A percentile compares a stretch with the other conserved stretches of the same genome.
These are phyloP conservation scores for Lissocephala sabroskyi DNA, from an alignment of 2,888 invertebrate species.

Conservation along the genomic window DNA sequence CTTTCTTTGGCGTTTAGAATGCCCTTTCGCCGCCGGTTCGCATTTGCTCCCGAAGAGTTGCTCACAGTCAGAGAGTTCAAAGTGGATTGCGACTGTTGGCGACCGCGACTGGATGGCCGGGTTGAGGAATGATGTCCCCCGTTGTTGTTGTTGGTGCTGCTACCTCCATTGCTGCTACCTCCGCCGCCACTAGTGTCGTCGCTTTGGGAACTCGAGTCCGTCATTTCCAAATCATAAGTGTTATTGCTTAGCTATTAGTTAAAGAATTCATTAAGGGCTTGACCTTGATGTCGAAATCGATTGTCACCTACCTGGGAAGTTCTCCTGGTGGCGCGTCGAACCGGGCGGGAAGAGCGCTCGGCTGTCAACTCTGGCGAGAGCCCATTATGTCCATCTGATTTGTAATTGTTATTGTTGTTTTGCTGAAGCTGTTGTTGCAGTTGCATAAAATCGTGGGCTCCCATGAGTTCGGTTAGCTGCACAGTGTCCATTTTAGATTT, in stretches of 20 bases:
- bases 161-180: slow-evolving; percentile 69
- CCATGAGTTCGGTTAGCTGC: slow-evolving; percentile 60
- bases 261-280: neutral
- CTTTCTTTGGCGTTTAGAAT: slow-evolving; percentile 87
- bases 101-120: slow-evolving; percentile 64
- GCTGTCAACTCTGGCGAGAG: slow-evolving; percentile 58
- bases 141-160: slow-evolving; percentile 53
- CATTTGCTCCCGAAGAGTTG: slow-evolving; percentile 22
- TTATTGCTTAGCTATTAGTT: slow-evolving; percentile 64
- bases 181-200: slow-evolving; percentile 72
- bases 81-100: slow-evolving; percentile 40
- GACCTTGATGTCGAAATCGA: too few species aligned
- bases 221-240: slow-evolving; percentile 72
- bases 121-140: slow-evolving; percentile 27
- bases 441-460: slow-evolving; percentile 61
- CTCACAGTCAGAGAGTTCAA: neutral
- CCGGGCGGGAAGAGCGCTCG: slow-evolving; percentile 64
- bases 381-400: slow-evolving; percentile 48
- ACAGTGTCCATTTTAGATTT: slow-evolving; percentile 59
- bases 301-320: slow-evolving; percentile 63
- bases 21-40: slow-evolving; percentile 79
- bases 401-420: slow-evolving; percentile 52
- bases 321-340: slow-evolving; percentile 66
- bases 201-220: slow-evolving; percentile 72
- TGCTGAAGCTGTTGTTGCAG: slow-evolving; percentile 56